phyloP scores from a whole-genome alignment of 2,113 vertebrate genomes.

The Sebastes fasciatus region DNA sequence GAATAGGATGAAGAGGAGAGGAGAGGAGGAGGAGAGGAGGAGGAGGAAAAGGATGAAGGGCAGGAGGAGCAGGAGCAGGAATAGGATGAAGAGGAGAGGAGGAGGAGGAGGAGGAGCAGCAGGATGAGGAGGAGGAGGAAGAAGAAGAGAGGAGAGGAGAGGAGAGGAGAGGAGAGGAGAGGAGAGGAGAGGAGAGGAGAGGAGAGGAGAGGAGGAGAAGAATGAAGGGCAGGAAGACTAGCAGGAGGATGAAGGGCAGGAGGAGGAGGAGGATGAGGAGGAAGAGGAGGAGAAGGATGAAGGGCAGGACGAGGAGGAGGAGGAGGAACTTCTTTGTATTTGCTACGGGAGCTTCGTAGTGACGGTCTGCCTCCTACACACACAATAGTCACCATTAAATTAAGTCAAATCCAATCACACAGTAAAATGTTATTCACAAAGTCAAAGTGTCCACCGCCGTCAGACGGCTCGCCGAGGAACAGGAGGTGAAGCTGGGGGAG shows the following conservation, averaged over 20 bases:
- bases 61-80: background rate
- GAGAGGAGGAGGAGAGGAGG: background rate
- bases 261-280: background rate
- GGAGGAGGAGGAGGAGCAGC: too few species aligned
- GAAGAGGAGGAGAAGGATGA: too few species aligned
- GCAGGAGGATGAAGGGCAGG: background rate
- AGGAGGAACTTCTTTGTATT: background rate
- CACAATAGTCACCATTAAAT: slow-evolving; percentile 62
- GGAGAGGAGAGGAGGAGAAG: background rate
- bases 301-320: background rate
- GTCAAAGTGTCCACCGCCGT: slow-evolving; percentile 5
- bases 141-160: too few species aligned
- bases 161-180: too few species aligned
- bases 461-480: slow-evolving; percentile 1
- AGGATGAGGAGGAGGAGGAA: background rate
- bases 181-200: too few species aligned
- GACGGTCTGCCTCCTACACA: slow-evolving; percentile 15
- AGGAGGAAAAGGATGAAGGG: background rate
- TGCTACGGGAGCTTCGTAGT: slow-evolving; percentile 3
- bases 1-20: too few species aligned
- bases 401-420: slow-evolving; percentile 58
- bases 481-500: background rate
- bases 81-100: background rate
- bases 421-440: slow-evolving; percentile 59
- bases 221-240: background rate